A percentile compares a stretch with the other conserved stretches of the same genome.
These are phyloP conservation scores for Drosophila nr. fundita DNA, from an alignment of 2,888 invertebrate genomes.

Conservation along the genomic window DNA sequence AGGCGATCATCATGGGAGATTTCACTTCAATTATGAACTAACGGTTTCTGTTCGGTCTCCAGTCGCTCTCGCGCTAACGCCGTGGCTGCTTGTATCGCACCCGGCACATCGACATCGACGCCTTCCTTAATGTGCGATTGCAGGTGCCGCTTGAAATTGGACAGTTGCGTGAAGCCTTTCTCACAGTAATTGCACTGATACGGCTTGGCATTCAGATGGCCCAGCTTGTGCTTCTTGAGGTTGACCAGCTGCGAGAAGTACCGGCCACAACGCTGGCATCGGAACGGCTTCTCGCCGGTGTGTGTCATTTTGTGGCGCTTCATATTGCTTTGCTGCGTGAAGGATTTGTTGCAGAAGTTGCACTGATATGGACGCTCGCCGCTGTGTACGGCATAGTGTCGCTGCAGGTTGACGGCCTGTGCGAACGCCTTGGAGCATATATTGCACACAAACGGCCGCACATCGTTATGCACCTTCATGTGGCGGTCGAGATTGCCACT, in stretches of 20 bases:
- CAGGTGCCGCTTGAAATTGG: slow-evolving; percentile 83
- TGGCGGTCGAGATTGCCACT: slow-evolving; percentile 84
- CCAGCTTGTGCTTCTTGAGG: slow-evolving; percentile 84
- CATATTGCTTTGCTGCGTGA: slow-evolving; percentile 84
- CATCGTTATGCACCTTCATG: slow-evolving; percentile 84
- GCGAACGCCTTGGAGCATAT: slow-evolving; percentile 84
- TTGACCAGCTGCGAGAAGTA: slow-evolving; percentile 84
- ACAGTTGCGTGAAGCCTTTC: slow-evolving; percentile 83
- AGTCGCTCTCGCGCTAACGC: slow-evolving; percentile 78
- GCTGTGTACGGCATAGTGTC: slow-evolving; percentile 84
- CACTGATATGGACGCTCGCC: slow-evolving; percentile 84
- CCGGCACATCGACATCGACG: slow-evolving; percentile 75
- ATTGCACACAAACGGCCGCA: slow-evolving; percentile 82
- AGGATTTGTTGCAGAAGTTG: slow-evolving; percentile 83
- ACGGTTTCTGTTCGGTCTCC: slow-evolving; percentile 77
- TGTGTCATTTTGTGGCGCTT: slow-evolving; percentile 84
- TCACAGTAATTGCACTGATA: slow-evolving; percentile 83
- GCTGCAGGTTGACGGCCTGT: slow-evolving; percentile 83
- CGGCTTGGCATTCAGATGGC: slow-evolving; percentile 84
- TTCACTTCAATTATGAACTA: slow-evolving; percentile 8
- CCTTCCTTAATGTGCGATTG: slow-evolving; percentile 81
- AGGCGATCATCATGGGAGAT: neutral
- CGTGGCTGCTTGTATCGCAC: slow-evolving; percentile 75
- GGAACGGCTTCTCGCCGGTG: slow-evolving; percentile 84
- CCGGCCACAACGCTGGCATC: slow-evolving; percentile 84